phyloP scores from a whole-genome alignment of 2,888 invertebrate species.

The Cabera pusaria region DNA sequence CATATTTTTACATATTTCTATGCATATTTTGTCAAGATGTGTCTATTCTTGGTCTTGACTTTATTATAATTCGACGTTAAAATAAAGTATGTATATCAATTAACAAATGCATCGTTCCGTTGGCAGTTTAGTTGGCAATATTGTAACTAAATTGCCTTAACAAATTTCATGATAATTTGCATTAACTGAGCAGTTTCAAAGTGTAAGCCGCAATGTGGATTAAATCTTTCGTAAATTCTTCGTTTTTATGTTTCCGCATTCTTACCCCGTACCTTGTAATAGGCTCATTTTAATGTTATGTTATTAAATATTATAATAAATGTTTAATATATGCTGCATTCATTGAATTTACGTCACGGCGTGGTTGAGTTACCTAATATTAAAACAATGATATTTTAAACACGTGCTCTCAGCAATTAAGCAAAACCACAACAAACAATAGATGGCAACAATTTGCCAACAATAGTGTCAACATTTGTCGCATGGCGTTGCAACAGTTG shows the following conservation, averaged over 20 bases:
- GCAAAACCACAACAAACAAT: conserved; percentile 31
- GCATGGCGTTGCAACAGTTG: conserved; percentile 37
- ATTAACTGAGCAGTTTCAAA: conserved; percentile 13
- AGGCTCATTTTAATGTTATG: conserved; percentile 8
- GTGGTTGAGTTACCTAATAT: conserved; percentile 13
- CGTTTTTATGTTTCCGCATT: conserved; percentile 18
- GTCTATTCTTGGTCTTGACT: too few relatives aligned
- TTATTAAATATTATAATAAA: too few relatives aligned
- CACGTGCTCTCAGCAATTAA: conserved; percentile 37
- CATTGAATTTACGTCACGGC: conserved; percentile 22
- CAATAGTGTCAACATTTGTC: conserved; percentile 31
- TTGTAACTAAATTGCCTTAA: too few relatives aligned
- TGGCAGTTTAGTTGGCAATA: too few relatives aligned
- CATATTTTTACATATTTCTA: too few relatives aligned
- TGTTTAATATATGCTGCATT: too few relatives aligned
- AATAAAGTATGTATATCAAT: too few relatives aligned
- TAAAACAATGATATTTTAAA: conserved; percentile 28
- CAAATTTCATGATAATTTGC: conserved; percentile 9
- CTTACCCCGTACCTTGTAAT: conserved; percentile 1
- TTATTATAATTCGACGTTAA: too few relatives aligned
- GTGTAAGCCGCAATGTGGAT: conserved; percentile 15
- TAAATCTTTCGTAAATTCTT: conserved; percentile 19
- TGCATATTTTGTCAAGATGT: too few relatives aligned
- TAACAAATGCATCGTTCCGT: too few relatives aligned
- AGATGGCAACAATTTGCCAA: conserved; percentile 37